Conservation (phyloP, 2,888 invertebrate species). For the Steromphala cineraria region DNA sequence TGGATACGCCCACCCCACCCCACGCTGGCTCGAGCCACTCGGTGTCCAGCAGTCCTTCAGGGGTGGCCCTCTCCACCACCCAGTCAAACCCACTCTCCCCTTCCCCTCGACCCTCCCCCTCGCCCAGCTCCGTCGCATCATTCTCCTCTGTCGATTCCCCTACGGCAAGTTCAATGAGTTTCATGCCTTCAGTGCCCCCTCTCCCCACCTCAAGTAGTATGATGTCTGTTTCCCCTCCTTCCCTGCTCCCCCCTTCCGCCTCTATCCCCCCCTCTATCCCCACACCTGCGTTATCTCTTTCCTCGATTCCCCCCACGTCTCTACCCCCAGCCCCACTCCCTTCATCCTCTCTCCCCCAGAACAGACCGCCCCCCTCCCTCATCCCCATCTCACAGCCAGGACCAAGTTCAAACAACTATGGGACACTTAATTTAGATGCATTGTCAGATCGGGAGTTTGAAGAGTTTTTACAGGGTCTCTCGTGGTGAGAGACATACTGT, state of each 20-base stretch:
- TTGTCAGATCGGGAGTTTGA: conserved; percentile 62
- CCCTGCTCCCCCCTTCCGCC: conserved; percentile 33
- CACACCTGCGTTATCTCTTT: background rate
- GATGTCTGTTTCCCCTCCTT: conserved; percentile 32
- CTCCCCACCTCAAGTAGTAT: conserved; percentile 37
- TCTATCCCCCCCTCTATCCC: conserved; percentile 15
- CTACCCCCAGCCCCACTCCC: background rate
- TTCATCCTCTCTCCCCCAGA: background rate
- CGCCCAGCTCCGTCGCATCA: conserved; percentile 37
- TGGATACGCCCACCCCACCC: conserved; percentile 47
- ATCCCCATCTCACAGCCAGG: conserved; percentile 7
- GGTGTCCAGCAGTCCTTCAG: conserved; percentile 30
- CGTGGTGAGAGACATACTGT: conserved; percentile 37
- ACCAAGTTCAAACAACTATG: conserved; percentile 21
- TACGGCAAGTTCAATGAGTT: conserved; percentile 38
- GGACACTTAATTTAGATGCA: conserved; percentile 44
- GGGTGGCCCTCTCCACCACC: conserved; percentile 18
- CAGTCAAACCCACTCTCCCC: conserved; percentile 30
- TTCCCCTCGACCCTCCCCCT: conserved; percentile 32
- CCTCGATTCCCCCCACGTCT: conserved; percentile 20
- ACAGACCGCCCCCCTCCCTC: background rate
- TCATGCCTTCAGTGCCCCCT: conserved; percentile 36
- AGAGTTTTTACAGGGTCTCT: conserved; percentile 62
- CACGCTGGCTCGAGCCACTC: conserved; percentile 32
- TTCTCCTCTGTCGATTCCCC: conserved; percentile 45